A percentile compares a stretch with the other conserved stretches of the same genome.
Conservation (phyloP, 2,797 vertebrate genomes). For the Austrolebias charrua region DNA sequence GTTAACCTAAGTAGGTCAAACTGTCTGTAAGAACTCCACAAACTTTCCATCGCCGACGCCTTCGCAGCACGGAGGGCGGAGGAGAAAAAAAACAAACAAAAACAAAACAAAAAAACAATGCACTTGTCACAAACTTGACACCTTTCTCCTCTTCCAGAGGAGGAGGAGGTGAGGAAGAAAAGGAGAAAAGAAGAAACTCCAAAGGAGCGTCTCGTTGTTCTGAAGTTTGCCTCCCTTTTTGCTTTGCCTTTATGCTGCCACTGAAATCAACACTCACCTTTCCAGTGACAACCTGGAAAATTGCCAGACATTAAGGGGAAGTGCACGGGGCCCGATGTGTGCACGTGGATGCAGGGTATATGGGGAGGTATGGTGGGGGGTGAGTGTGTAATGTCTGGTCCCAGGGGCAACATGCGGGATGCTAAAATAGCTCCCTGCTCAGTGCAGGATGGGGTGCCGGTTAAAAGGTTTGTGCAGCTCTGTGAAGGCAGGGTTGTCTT, state of each 20-base stretch:
- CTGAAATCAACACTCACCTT: slow-evolving; percentile 95
- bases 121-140: slow-evolving; percentile 80
- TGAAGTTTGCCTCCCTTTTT: slow-evolving; percentile 77
- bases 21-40: slow-evolving; percentile 68
- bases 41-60: slow-evolving; percentile 68
- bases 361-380: slow-evolving; percentile 6
- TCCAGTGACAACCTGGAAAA: slow-evolving; percentile 95
- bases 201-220: slow-evolving; percentile 87
- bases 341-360: slow-evolving; percentile 32
- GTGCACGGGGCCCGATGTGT: slow-evolving; percentile 78
- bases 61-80: slow-evolving; percentile 50
- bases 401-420: slow-evolving; percentile 62
- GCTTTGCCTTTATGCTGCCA: slow-evolving; percentile 86
- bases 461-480: slow-evolving; percentile 55
- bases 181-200: slow-evolving; percentile 59
- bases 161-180: slow-evolving; percentile 38
- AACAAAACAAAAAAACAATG: slow-evolving; percentile 41
- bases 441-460: slow-evolving; percentile 51
- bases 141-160: slow-evolving; percentile 69
- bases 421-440: slow-evolving; percentile 69
- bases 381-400: slow-evolving; percentile 68
- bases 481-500: slow-evolving; percentile 58
- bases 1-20: slow-evolving; percentile 78
- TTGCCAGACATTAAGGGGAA: slow-evolving; percentile 95
- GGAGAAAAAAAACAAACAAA: neutral